Base-by-base conservation (phyloP, 2,888 invertebrate genomes). In the Exocentrus adspersus region DNA sequence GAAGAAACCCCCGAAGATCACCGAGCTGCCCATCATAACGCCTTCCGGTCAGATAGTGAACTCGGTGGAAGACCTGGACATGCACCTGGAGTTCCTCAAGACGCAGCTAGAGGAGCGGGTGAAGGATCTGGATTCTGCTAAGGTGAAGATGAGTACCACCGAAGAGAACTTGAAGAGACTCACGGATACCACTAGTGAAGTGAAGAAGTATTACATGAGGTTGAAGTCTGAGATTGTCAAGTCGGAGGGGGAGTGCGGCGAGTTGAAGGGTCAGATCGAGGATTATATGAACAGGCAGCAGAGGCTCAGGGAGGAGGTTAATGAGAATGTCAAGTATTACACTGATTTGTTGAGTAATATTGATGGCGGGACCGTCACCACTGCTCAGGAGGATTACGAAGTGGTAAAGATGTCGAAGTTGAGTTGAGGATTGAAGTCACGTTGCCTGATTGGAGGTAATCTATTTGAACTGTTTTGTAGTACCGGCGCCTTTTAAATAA, bases 61-160 rank as follows among this genome's bases (percentile, higher is more conserved):
- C 28, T 74, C 76, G 0, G 75, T 77, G 1, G 80, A 80, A 60
- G 80, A 81, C 20, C 43, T 82, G 51, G 79, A 79, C 41, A 73
- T 74, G 21, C 78, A 80, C 51, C 32, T 81, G 50, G 77, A 77
- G 12, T 68, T 75, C n/a, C 67, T 81, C 12, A 75, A 75, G 45
- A 69, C 61, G 2, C 75, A 77, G 45, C 58, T 81, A 14, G 73
- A 77, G 20, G 79, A 79, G 50, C 80, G 80, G 54, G 68, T 75
- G 60, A 70, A 71, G 46, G 77, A 79, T 46, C 30, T 81, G 7
- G 76, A 77, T 43, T 52, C 60, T 2, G 75, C 75, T 6, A 80
- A 76, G 62, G 56, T 62, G 1, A 77, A 78, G 64, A 51, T 70
- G 9, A 60, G 61, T 21, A 63, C 67, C 1, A 74, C 78, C 1